Conservation (phyloP, 2,113 vertebrate genomes). For the Bubo scandiacus region DNA sequence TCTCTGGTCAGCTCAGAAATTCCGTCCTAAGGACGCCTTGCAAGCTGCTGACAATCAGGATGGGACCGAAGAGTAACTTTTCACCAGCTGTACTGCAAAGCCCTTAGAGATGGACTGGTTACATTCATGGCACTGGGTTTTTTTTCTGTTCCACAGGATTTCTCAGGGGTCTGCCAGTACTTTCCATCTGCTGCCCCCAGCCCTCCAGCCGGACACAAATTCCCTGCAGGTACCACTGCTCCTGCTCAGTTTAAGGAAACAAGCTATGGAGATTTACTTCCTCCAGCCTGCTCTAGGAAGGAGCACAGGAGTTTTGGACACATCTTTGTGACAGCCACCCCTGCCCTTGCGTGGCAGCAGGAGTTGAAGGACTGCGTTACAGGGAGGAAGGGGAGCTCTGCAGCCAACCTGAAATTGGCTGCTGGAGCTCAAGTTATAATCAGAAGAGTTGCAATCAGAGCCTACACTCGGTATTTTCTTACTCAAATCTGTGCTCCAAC, state of each 20-base stretch:
- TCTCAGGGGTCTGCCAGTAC: background rate
- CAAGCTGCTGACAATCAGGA: background rate
- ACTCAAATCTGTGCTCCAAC: background rate
- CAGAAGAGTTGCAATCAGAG: background rate
- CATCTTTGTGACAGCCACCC: background rate
- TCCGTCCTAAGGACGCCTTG: background rate
- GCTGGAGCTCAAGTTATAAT: background rate
- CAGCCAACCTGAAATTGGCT: background rate
- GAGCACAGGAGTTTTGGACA: background rate
- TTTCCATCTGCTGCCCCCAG: background rate
- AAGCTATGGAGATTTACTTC: background rate
- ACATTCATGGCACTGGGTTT: background rate
- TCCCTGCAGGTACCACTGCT: background rate
- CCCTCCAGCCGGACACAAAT: fast-evolving
- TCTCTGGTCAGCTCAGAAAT: background rate
- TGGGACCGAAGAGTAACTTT: background rate
- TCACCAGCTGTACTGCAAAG: background rate
- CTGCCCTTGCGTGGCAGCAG: background rate
- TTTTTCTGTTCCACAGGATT: background rate
- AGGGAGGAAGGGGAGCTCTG: background rate
- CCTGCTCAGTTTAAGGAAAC: background rate
- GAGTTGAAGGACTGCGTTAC: background rate
- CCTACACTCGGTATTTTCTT: background rate
- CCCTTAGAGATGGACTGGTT: background rate
- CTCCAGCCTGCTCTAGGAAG: background rate